Evolutionary conservation across 2,113 vertebrate species (phyloP).

Genomic region (Halcyon senegalensis): DNA sequence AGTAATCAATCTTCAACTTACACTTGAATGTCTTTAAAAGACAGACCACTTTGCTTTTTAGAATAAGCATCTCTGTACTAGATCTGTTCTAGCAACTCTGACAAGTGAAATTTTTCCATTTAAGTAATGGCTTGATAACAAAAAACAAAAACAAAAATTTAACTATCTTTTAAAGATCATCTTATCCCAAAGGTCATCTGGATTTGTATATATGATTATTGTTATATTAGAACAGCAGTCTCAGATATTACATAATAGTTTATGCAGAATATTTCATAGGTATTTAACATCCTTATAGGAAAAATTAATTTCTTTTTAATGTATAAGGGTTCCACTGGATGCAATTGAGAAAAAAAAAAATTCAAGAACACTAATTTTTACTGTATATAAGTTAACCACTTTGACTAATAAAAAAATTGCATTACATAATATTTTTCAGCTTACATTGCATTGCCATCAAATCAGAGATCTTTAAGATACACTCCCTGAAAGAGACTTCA

Average conservation of each 20-base stretch:
- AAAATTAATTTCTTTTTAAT: neutral
- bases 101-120: neutral
- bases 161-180: neutral
- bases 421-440: neutral
- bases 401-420: neutral
- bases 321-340: neutral
- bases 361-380: neutral
- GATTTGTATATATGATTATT: neutral
- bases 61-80: neutral
- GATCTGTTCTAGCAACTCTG: neutral
- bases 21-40: neutral
- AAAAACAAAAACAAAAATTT: neutral
- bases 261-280: neutral
- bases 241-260: neutral
- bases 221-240: neutral
- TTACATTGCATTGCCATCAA: neutral
- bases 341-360: neutral
- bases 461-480: neutral
- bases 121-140: neutral
- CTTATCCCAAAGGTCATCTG: neutral
- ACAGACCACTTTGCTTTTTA: neutral
- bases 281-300: neutral
- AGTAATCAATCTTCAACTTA: neutral
- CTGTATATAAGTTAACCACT: neutral
- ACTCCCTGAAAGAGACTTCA: neutral